Percentiles rank a stretch among this genome's conserved stretches.
These are phyloP conservation scores for Gymnodraco acuticeps DNA, from an alignment of 2,797 vertebrate species.

Conservation along the genomic window DNA sequence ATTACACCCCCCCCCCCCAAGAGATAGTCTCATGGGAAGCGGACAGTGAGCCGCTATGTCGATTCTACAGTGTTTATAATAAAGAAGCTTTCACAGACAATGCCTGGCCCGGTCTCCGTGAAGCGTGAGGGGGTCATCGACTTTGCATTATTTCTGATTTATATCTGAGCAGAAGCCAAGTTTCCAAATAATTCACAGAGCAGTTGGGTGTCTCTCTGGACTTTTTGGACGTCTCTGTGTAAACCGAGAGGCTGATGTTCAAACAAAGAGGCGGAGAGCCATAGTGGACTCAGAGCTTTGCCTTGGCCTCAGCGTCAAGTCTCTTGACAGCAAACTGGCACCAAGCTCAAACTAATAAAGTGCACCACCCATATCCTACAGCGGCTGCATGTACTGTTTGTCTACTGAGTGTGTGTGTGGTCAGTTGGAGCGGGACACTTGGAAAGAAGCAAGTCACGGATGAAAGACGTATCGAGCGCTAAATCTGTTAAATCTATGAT, in stretches of 20 bases:
- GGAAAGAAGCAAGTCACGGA: conserved; percentile 34
- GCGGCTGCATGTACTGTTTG: conserved; percentile 28
- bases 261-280: conserved; percentile 70
- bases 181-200: conserved; percentile 61
- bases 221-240: conserved; percentile 65
- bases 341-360: conserved; percentile 67
- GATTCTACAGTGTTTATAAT: conserved; percentile 45
- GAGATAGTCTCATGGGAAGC: conserved; percentile 30
- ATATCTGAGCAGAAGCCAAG: conserved; percentile 67
- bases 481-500: conserved; percentile 58
- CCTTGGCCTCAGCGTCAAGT: conserved; percentile 62
- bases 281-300: conserved; percentile 68
- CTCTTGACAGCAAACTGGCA: conserved; percentile 78
- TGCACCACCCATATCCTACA: conserved; percentile 61
- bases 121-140: conserved; percentile 59
- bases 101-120: conserved; percentile 25
- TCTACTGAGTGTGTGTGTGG: conserved; percentile 63
- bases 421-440: conserved; percentile 55
- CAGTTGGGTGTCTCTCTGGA: conserved; percentile 50
- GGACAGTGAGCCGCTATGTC: conserved; percentile 14
- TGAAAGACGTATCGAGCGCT: conserved; percentile 50
- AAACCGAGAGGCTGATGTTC: conserved; percentile 74
- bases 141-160: conserved; percentile 72
- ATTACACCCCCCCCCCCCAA: conserved; percentile 47
- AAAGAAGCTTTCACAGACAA: conserved; percentile 53